These are phyloP conservation scores for Rotaria magnacalcarata DNA, from an alignment of 2,888 invertebrate genomes.

Conservation along the genomic window DNA sequence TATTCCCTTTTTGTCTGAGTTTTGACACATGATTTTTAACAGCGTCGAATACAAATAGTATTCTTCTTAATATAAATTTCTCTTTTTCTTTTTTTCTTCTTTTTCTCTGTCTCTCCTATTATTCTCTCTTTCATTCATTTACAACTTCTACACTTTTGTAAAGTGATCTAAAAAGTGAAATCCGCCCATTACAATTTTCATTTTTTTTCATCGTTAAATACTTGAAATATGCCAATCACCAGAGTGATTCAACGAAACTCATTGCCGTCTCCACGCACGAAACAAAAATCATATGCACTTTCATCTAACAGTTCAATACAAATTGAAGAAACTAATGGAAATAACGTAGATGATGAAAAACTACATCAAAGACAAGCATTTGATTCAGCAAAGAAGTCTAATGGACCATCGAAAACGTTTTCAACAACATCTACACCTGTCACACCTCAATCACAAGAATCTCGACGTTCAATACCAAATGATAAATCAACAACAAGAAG, in stretches of 20 bases:
- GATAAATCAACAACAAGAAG: neutral
- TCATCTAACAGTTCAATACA: neutral
- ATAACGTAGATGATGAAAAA: neutral
- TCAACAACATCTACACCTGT: neutral
- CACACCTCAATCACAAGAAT: neutral
- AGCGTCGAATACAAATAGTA: neutral
- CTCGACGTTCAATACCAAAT: neutral
- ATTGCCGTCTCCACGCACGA: neutral
- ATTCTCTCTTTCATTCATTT: neutral
- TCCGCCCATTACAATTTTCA: neutral
- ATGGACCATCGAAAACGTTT: neutral
- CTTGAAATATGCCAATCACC: neutral
- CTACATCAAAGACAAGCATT: neutral
- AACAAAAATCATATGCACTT: neutral
- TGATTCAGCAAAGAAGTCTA: neutral
- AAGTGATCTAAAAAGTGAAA: neutral
- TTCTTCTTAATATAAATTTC: slow-evolving; percentile 1
- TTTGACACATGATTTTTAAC: neutral
- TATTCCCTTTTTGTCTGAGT: neutral
- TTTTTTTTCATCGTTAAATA: neutral
- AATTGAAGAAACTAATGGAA: neutral
- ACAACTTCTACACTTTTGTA: neutral
- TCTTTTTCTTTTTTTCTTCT: neutral
- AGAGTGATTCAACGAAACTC: neutral
- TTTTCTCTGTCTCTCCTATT: neutral